phyloP scores from a whole-genome alignment of 2,888 invertebrate genomes.

The Zeuzera pyrina region DNA sequence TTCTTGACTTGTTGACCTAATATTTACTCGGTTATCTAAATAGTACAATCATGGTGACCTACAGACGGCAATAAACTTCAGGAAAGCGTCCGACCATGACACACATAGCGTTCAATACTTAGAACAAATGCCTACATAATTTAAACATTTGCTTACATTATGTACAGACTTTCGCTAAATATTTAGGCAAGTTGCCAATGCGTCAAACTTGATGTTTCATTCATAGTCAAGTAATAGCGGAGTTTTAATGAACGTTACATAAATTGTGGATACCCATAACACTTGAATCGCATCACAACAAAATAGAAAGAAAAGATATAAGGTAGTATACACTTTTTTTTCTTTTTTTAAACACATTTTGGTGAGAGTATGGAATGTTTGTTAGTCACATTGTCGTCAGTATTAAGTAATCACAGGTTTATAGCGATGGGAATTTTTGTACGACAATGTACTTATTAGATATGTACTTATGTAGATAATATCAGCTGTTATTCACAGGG shows the following conservation, averaged over 20 bases:
- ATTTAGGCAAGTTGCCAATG: conserved; percentile 44
- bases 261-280: no score
- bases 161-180: conserved; percentile 36
- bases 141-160: conserved; percentile 19
- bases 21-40: conserved; percentile 34
- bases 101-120: conserved; percentile 35
- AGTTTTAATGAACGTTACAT: conserved; percentile 1
- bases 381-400: no score
- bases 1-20: conserved; percentile 26
- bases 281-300: no score
- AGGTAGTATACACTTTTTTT: no score
- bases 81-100: conserved; percentile 45
- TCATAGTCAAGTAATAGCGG: conserved; percentile 25
- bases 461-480: no score
- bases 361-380: no score
- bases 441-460: no score
- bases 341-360: no score
- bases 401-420: no score
- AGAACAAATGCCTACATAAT: background rate
- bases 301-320: no score
- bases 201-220: conserved; percentile 29
- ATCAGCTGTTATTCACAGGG: no score
- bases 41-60: conserved; percentile 30
- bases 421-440: no score
- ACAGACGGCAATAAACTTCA: conserved; percentile 42